These are phyloP conservation scores for Halcyon smyrnensis DNA, from an alignment of 2,797 vertebrate genomes.

Conservation along the genomic window DNA sequence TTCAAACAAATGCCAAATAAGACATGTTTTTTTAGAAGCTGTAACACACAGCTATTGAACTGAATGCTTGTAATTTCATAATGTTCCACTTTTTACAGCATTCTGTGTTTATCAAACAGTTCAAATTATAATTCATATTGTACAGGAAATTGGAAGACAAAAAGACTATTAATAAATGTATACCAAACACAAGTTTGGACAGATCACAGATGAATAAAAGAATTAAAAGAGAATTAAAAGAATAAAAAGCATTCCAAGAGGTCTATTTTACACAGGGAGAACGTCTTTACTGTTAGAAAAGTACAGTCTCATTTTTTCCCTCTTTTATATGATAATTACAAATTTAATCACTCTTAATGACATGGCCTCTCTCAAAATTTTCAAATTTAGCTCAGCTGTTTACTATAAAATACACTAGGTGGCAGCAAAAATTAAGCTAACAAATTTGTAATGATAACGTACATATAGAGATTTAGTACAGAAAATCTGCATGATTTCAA, in stretches of 20 bases:
- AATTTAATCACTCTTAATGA: neutral
- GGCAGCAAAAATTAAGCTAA: conserved; percentile 80
- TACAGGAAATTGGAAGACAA: neutral
- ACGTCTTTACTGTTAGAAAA: neutral
- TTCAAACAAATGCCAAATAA: neutral
- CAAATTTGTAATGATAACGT: neutral
- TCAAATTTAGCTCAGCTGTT: neutral
- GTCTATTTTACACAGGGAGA: neutral
- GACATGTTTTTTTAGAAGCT: neutral
- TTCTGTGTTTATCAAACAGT: neutral
- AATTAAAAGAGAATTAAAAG: neutral
- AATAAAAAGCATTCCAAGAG: neutral
- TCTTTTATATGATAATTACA: neutral
- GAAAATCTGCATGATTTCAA: neutral
- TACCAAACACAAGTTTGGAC: neutral
- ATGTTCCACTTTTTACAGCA: neutral
- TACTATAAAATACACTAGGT: conserved; percentile 68
- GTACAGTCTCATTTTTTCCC: neutral
- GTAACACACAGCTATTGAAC: neutral
- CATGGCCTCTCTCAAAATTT: neutral
- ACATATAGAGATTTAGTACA: neutral
- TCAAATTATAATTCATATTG: neutral
- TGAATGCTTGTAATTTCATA: neutral
- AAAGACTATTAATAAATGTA: neutral
- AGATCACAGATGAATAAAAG: neutral